phyloP scores from a whole-genome alignment of 92 coral and sea anemone genomes.

The Zoanthus sociatus region DNA sequence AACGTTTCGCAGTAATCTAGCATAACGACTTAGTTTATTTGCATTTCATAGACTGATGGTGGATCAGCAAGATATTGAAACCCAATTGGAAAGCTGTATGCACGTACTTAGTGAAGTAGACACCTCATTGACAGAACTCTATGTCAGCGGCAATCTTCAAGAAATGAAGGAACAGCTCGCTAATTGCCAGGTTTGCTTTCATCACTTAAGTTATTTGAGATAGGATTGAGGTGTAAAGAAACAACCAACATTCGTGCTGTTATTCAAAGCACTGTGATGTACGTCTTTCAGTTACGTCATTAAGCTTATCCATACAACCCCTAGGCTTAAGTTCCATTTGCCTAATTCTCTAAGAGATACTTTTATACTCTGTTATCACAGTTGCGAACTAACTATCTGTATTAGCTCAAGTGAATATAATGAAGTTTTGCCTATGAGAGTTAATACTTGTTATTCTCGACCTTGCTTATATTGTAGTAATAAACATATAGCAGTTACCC shows the following conservation, averaged over 20 bases:
- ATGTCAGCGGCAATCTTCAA: slow-evolving; percentile 64
- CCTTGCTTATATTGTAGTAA: no score
- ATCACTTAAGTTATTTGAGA: neutral
- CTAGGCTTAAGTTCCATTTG: no score
- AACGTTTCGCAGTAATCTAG: neutral
- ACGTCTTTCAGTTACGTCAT: no score
- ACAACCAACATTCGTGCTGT: neutral
- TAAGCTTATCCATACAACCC: no score
- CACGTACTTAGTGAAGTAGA: slow-evolving; percentile 81
- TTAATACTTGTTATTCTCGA: no score
- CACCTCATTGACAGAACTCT: slow-evolving; percentile 61
- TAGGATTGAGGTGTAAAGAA: neutral
- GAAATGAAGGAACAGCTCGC: slow-evolving; percentile 86
- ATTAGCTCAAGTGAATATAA: no score
- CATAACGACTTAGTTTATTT: neutral
- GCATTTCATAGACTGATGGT: slow-evolving; percentile 60
- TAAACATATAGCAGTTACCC: no score
- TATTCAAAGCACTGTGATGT: neutral
- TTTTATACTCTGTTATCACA: no score
- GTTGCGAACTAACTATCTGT: no score
- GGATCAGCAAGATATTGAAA: slow-evolving; percentile 91
- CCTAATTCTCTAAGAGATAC: no score
- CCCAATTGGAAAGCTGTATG: slow-evolving; percentile 85
- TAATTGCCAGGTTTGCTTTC: slow-evolving; percentile 75
- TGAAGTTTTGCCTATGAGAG: no score